These are phyloP conservation scores for Dascillus cervinus DNA, from an alignment of 2,888 invertebrate species.

Conservation along the genomic window DNA sequence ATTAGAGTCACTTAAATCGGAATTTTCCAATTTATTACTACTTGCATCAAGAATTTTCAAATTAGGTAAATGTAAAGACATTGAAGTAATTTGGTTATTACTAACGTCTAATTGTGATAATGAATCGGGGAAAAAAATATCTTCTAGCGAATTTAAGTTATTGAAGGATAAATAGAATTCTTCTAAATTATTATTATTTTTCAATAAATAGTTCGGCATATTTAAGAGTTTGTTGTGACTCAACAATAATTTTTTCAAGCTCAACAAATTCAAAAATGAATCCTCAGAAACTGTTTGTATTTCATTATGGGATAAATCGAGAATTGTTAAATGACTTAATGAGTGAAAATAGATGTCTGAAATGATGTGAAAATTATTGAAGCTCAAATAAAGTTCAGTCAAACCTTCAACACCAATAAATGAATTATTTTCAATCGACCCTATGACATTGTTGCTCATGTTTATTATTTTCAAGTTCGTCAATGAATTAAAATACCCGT, in stretches of 20 bases:
- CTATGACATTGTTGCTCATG: not conserved
- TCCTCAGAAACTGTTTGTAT: not conserved
- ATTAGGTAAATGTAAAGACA: too few relatives aligned
- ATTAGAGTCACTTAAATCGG: too few relatives aligned
- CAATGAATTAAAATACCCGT: slow-evolving; percentile 2
- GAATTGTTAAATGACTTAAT: not conserved
- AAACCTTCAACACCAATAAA: not conserved
- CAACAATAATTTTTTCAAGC: not conserved
- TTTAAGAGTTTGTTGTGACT: not conserved
- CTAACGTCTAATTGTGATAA: slow-evolving; percentile 2
- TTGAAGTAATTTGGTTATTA: slow-evolving; percentile 3
- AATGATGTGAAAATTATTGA: not conserved
- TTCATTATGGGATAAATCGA: slow-evolving; percentile 3
- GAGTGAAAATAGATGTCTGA: too few relatives aligned
- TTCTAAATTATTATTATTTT: too few relatives aligned
- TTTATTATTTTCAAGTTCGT: not conserved
- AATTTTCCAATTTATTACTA: too few relatives aligned
- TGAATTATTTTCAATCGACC: slow-evolving; percentile 1
- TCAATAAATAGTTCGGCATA: too few relatives aligned
- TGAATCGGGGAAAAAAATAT: too few relatives aligned
- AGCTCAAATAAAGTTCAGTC: not conserved
- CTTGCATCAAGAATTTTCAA: too few relatives aligned
- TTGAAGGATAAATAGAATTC: too few relatives aligned
- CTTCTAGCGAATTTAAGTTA: too few relatives aligned
- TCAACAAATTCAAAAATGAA: not conserved